Evolutionary conservation across 2,113 vertebrate species (phyloP).

Genomic region (Scomber japonicus): DNA sequence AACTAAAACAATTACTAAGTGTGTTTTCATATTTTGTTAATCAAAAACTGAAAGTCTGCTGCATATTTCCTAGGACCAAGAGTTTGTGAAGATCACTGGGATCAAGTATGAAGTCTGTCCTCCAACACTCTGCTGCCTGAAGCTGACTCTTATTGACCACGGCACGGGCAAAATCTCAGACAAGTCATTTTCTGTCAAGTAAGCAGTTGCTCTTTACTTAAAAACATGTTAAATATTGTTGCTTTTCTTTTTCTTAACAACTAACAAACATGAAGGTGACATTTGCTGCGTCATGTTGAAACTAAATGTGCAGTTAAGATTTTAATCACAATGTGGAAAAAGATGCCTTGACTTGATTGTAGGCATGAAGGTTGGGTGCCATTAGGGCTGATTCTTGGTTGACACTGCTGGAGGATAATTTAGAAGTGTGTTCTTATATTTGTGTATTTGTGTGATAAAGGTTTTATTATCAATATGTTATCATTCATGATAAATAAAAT

Average conservation of each 20-base stretch:
- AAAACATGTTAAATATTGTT: neutral
- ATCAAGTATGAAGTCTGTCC: conserved; percentile 96
- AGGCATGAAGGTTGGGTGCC: too few relatives aligned
- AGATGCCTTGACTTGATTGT: too few relatives aligned
- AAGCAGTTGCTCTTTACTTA: conserved; percentile 48
- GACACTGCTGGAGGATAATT: too few relatives aligned
- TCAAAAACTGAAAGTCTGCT: neutral
- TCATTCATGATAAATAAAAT: too few relatives aligned
- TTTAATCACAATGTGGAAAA: too few relatives aligned
- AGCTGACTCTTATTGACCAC: conserved; percentile 94
- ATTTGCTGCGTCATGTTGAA: neutral
- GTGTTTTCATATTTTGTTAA: neutral
- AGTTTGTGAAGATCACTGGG: conserved; percentile 97
- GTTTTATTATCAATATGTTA: too few relatives aligned
- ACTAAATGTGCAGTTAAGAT: neutral
- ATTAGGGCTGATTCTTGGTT: too few relatives aligned
- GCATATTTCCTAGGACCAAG: conserved; percentile 91
- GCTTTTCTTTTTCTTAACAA: neutral
- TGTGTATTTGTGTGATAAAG: too few relatives aligned
- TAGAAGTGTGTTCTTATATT: too few relatives aligned
- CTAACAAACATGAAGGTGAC: neutral
- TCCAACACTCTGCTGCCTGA: conserved; percentile 95
- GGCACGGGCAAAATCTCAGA: conserved; percentile 91
- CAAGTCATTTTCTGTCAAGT: conserved; percentile 96
- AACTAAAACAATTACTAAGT: neutral